phyloP scores from a whole-genome alignment of 2,113 vertebrate species.

The Takifugu bimaculatus region DNA sequence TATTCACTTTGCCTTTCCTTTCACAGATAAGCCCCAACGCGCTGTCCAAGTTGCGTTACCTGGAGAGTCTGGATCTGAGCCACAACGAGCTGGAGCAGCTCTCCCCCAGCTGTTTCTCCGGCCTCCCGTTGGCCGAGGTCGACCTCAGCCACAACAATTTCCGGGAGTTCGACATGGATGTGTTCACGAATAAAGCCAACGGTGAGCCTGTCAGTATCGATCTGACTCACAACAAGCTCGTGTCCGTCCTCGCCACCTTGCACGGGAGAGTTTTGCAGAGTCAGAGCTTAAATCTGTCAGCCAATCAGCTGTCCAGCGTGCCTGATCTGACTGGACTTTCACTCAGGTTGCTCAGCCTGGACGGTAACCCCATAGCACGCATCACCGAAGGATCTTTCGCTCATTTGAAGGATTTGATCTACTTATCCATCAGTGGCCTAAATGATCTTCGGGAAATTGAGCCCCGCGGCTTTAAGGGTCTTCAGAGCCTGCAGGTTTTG shows the following conservation, averaged over 20 bases:
- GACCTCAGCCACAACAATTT: slow-evolving; percentile 91
- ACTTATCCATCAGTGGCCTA: slow-evolving; percentile 84
- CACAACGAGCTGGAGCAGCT: slow-evolving; percentile 84
- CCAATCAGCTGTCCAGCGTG: slow-evolving; percentile 76
- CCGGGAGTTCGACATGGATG: slow-evolving; percentile 73
- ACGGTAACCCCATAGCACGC: slow-evolving; percentile 79
- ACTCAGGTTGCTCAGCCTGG: slow-evolving; percentile 86
- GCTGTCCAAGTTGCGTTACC: slow-evolving; percentile 89
- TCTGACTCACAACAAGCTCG: slow-evolving; percentile 84
- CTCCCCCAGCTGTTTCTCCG: slow-evolving; percentile 78
- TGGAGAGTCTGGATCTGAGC: slow-evolving; percentile 93
- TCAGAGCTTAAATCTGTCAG: slow-evolving; percentile 85
- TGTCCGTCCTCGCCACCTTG: slow-evolving; percentile 50
- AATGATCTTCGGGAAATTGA: slow-evolving; percentile 70
- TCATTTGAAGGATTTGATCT: slow-evolving; percentile 80
- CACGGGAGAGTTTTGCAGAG: slow-evolving; percentile 69
- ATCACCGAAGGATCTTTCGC: slow-evolving; percentile 76
- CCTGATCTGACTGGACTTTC: slow-evolving; percentile 80
- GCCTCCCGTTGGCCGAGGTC: slow-evolving; percentile 83
- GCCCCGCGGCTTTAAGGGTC: slow-evolving; percentile 77
- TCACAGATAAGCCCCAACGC: slow-evolving; percentile 71
- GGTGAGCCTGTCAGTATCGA: slow-evolving; percentile 82
- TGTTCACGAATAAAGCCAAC: slow-evolving; percentile 80
- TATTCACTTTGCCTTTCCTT: slow-evolving; percentile 6
- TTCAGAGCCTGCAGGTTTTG: slow-evolving; percentile 83